Evolutionary conservation across 2,888 invertebrate species (phyloP).

Genomic region (Hyalella azteca): DNA sequence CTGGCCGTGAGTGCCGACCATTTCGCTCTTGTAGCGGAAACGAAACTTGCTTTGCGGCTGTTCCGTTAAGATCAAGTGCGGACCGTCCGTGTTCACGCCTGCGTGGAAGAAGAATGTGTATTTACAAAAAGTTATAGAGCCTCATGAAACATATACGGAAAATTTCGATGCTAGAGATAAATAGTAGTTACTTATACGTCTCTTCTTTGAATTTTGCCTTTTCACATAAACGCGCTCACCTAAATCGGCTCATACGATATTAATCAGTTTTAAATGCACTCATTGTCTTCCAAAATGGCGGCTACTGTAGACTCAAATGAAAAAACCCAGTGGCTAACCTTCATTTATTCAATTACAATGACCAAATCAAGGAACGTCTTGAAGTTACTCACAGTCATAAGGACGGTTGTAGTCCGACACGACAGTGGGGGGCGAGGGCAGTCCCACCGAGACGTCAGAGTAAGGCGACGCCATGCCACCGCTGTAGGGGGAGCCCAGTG

Average conservation of each 20-base stretch:
- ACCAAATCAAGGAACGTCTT: too few relatives aligned
- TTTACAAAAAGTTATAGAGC: background rate
- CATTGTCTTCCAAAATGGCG: too few relatives aligned
- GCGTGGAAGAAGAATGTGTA: background rate
- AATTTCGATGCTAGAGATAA: too few relatives aligned
- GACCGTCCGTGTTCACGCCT: conserved; percentile 59
- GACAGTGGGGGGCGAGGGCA: conserved; percentile 54
- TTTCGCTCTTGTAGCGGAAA: conserved; percentile 84
- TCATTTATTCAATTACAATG: too few relatives aligned
- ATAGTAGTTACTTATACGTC: too few relatives aligned
- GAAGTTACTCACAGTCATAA: conserved; percentile 49
- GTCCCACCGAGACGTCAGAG: conserved; percentile 48
- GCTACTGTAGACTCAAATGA: too few relatives aligned
- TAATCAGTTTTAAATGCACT: too few relatives aligned
- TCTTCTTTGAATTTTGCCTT: too few relatives aligned
- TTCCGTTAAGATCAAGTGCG: conserved; percentile 72
- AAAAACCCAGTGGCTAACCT: too few relatives aligned
- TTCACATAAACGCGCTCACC: too few relatives aligned
- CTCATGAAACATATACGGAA: background rate
- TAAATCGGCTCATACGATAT: too few relatives aligned
- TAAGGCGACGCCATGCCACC: conserved; percentile 54
- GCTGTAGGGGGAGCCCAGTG: conserved; percentile 55
- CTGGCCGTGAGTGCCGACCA: conserved; percentile 85
- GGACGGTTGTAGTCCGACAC: conserved; percentile 51
- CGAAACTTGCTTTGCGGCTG: conserved; percentile 81